A percentile compares a stretch with the other conserved stretches of the same genome.
phyloP scores from a whole-genome alignment of 2,113 vertebrate species.

The Misgurnus mizolepis region DNA sequence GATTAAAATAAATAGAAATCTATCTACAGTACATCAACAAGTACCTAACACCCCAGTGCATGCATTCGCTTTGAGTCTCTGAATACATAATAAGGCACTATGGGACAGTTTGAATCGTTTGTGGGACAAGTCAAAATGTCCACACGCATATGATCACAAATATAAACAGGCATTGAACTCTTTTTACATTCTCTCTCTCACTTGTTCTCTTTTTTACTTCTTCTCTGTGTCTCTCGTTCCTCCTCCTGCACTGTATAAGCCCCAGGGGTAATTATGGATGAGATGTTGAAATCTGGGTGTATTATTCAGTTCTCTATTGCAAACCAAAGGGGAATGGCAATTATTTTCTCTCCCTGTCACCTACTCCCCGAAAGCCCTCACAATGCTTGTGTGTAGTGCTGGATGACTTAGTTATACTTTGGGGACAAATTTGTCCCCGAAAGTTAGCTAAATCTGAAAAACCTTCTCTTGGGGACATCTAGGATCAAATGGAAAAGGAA shows the following conservation, averaged over 20 bases:
- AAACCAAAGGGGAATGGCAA: slow-evolving; percentile 52
- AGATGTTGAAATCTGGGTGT: slow-evolving; percentile 51
- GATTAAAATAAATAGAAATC: slow-evolving; percentile 50
- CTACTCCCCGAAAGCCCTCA: slow-evolving; percentile 30
- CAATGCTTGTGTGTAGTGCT: slow-evolving; percentile 13
- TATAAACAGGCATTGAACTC: slow-evolving; percentile 17
- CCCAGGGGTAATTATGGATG: slow-evolving; percentile 60
- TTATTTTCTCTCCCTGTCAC: slow-evolving; percentile 46
- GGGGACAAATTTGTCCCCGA: not conserved
- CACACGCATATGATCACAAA: slow-evolving; percentile 38
- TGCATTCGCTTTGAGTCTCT: slow-evolving; percentile 30
- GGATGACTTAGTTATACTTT: not conserved
- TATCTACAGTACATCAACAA: slow-evolving; percentile 34
- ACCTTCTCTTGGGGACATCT: not conserved
- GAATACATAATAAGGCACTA: slow-evolving; percentile 44
- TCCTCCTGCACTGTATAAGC: slow-evolving; percentile 33
- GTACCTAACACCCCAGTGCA: slow-evolving; percentile 15
- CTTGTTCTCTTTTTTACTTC: not conserved
- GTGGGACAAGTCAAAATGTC: slow-evolving; percentile 43
- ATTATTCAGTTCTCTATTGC: slow-evolving; percentile 51
- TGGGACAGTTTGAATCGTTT: slow-evolving; percentile 43
- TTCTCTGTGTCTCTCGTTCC: not conserved
- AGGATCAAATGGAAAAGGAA: not conserved
- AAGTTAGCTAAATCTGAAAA: not conserved
- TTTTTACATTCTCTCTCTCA: not conserved